Conservation (phyloP, 2,888 invertebrate species). For the Orthosia gracilis region DNA sequence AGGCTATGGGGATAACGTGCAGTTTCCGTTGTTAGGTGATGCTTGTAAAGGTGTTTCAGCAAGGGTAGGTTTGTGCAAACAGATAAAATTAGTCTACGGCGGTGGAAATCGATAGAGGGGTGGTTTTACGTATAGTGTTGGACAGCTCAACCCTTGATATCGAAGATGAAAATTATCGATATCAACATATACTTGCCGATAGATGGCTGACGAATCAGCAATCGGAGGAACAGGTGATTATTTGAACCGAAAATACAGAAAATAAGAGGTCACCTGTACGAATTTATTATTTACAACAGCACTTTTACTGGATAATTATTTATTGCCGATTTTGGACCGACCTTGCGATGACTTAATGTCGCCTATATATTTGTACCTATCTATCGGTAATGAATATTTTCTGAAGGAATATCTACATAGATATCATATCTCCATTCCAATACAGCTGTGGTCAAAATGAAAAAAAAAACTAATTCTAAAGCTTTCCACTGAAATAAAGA, state of each 20-base stretch:
- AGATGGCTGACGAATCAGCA: too few species aligned
- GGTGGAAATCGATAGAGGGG: slow-evolving; percentile 86
- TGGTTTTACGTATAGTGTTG: slow-evolving; percentile 75
- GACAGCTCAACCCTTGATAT: background rate
- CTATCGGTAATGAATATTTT: too few species aligned
- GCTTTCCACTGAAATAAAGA: background rate
- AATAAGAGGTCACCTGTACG: too few species aligned
- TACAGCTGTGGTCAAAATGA: too few species aligned
- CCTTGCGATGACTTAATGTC: background rate
- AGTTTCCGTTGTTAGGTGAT: slow-evolving; percentile 1
- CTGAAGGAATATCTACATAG: too few species aligned
- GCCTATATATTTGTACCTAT: too few species aligned
- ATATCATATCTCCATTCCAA: too few species aligned
- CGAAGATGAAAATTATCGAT: slow-evolving; percentile 15
- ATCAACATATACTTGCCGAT: background rate
- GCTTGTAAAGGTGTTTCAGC: slow-evolving; percentile 37
- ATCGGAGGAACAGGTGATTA: background rate
- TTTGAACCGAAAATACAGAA: background rate
- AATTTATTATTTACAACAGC: too few species aligned
- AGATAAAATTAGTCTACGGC: slow-evolving; percentile 84
- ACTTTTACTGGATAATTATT: too few species aligned
- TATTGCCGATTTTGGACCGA: too few species aligned
- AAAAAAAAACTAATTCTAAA: background rate
- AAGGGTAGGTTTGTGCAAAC: slow-evolving; percentile 72
- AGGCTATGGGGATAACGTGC: background rate